Conservation (phyloP, 2,113 vertebrate genomes). For the Pelvicachromis taeniatus region DNA sequence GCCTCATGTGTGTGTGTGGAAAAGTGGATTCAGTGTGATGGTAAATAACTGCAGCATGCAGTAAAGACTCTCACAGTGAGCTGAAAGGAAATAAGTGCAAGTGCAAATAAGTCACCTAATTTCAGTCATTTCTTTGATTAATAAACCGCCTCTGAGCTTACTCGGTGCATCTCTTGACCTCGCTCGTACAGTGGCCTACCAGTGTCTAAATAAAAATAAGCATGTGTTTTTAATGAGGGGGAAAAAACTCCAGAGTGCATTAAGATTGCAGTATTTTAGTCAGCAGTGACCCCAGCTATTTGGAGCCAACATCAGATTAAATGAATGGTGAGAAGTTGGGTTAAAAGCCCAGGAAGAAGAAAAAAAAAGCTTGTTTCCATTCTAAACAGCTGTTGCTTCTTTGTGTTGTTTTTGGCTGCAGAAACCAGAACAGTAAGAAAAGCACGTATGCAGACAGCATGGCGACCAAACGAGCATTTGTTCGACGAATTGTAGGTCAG, state of each 20-base stretch:
- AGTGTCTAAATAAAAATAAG: neutral
- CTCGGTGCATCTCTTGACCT: neutral
- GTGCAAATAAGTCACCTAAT: fast-evolving
- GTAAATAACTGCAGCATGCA: neutral
- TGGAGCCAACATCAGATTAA: neutral
- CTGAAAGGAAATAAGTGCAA: neutral
- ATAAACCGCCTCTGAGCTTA: neutral
- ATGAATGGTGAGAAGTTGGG: neutral
- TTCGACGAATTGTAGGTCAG: neutral
- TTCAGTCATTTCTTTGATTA: neutral
- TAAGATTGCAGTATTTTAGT: neutral
- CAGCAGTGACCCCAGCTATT: neutral
- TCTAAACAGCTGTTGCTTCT: neutral
- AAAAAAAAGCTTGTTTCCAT: neutral
- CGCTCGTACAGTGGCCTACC: neutral
- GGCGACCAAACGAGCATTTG: neutral
- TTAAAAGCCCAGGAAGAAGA: neutral
- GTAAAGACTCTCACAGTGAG: neutral
- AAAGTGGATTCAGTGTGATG: neutral
- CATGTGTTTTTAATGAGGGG: neutral
- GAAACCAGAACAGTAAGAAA: neutral
- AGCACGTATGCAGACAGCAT: neutral
- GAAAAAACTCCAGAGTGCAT: neutral
- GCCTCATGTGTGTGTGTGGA: neutral
- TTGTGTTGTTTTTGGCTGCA: neutral